Evolutionary conservation across 2,113 vertebrate genomes (phyloP).

Genomic region (Callopanchax toddi): DNA sequence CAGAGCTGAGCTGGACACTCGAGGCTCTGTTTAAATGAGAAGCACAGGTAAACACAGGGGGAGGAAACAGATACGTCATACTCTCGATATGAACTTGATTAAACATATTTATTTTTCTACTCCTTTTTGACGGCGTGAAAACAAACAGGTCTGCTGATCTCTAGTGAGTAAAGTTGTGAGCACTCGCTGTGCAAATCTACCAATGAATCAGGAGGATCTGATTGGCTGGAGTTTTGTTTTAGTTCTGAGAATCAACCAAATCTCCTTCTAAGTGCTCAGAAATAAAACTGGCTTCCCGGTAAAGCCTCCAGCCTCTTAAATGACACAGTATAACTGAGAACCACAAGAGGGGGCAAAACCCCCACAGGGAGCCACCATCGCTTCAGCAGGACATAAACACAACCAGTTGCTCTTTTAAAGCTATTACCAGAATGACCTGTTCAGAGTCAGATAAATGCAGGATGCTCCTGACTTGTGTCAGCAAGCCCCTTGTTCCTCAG

Average conservation of each 20-base stretch:
- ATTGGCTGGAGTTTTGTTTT: too few relatives aligned
- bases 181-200: background rate
- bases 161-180: constrained; percentile 23
- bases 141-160: constrained; percentile 50
- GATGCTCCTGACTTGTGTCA: too few relatives aligned
- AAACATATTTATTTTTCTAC: constrained; percentile 46
- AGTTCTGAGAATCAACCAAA: too few relatives aligned
- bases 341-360: constrained; percentile 79
- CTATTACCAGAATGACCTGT: background rate
- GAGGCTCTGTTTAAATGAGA: constrained; percentile 45
- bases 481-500: background rate
- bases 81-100: constrained; percentile 45
- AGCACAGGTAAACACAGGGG: constrained; percentile 59
- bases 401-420: constrained; percentile 3
- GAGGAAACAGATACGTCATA: constrained; percentile 67
- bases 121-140: constrained; percentile 43
- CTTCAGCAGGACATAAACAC: constrained; percentile 13
- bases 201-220: background rate
- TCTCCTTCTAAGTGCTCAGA: background rate
- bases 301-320: constrained; percentile 17
- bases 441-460: background rate
- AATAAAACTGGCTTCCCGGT: constrained; percentile 6
- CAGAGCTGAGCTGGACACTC: background rate
- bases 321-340: constrained; percentile 32
- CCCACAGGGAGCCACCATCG: constrained; percentile 35